Conservation (phyloP, 2,113 vertebrate genomes). For the Leptobrachium leishanense region DNA sequence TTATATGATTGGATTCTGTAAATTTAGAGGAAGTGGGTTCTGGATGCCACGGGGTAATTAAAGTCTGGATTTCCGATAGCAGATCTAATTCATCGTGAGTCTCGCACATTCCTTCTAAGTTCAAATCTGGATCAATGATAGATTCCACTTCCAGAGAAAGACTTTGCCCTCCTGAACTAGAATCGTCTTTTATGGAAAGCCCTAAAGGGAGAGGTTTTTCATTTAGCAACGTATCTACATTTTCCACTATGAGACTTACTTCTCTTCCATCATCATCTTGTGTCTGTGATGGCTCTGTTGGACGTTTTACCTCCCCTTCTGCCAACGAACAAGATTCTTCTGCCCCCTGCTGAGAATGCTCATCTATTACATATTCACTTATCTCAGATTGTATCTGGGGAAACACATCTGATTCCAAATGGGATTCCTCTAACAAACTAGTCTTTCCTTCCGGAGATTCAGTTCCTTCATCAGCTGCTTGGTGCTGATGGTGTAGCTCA, state of each 20-base stretch:
- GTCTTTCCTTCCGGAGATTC: background rate
- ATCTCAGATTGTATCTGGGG: background rate
- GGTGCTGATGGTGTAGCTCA: background rate
- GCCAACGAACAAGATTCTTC: background rate
- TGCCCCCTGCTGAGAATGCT: background rate
- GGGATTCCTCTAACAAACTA: background rate
- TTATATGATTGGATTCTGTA: background rate
- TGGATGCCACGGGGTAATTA: background rate
- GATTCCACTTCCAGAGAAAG: background rate
- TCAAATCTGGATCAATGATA: background rate
- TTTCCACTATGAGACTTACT: background rate
- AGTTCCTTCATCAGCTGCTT: background rate
- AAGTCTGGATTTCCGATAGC: background rate
- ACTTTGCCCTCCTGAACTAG: too few species aligned
- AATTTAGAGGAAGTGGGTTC: background rate
- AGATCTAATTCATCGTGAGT: background rate
- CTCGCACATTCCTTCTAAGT: background rate
- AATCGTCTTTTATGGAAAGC: background rate
- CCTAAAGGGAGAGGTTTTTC: background rate
- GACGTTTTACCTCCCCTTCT: background rate
- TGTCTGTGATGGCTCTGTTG: background rate
- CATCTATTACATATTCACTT: background rate
- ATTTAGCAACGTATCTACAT: background rate
- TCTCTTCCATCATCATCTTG: background rate
- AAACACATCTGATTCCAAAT: background rate